phyloP scores from a whole-genome alignment of 2,797 vertebrate genomes.

The Cossypha dichroa region DNA sequence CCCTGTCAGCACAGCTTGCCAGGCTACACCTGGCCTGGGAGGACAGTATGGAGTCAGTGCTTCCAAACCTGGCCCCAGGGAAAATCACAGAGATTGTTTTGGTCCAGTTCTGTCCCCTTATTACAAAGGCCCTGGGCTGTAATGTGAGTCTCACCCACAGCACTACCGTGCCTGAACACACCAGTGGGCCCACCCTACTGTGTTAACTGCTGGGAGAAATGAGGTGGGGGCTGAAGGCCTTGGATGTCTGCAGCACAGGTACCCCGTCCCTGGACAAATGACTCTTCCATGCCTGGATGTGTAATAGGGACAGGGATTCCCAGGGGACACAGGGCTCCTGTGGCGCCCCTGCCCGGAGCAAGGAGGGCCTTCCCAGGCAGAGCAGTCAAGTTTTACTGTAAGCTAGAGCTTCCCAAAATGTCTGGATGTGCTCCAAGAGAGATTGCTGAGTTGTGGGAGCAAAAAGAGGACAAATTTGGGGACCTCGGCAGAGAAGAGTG shows the following conservation, averaged over 20 bases:
- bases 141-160: background rate
- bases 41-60: background rate
- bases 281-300: fast-evolving
- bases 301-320: background rate
- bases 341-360: fast-evolving
- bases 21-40: background rate
- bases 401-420: background rate
- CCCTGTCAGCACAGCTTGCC: background rate
- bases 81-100: background rate
- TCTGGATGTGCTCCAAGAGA: background rate
- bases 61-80: background rate
- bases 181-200: too few relatives aligned
- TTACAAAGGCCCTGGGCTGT: background rate
- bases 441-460: background rate
- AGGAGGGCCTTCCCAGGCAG: background rate
- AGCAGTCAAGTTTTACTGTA: background rate
- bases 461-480: background rate
- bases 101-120: background rate
- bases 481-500: fast-evolving
- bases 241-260: background rate
- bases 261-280: background rate
- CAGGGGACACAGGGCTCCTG: background rate
- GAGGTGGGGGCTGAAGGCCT: background rate
- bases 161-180: background rate
- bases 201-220: background rate